Evolutionary conservation across 2,113 vertebrate species (phyloP).

Genomic region (Scytalopus superciliaris): DNA sequence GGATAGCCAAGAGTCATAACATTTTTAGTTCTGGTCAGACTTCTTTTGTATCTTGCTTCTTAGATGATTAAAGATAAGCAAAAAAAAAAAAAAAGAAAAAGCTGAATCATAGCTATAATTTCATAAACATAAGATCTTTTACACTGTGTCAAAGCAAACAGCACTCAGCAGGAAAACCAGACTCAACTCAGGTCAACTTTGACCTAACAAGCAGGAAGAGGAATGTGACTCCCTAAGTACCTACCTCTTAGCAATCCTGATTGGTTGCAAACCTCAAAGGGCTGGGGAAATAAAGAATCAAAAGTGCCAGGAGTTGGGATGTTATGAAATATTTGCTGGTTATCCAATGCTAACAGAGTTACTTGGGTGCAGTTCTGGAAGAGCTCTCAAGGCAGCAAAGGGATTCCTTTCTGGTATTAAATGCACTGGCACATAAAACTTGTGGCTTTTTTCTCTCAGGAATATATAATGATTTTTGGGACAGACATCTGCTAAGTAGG

Average conservation of each 20-base stretch:
- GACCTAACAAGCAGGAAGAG: neutral
- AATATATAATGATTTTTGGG: neutral
- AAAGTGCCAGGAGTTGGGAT: neutral
- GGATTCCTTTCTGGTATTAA: neutral
- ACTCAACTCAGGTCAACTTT: neutral
- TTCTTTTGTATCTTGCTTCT: neutral
- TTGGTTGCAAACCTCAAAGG: neutral
- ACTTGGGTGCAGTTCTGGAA: neutral
- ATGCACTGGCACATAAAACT: neutral
- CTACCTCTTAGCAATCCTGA: neutral
- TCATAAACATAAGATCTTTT: neutral
- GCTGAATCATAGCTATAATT: neutral
- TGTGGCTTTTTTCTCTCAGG: neutral
- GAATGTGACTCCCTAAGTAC: neutral
- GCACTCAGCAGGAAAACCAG: neutral
- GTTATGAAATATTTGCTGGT: neutral
- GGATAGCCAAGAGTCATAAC: neutral
- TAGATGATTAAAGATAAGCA: neutral
- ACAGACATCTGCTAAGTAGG: neutral
- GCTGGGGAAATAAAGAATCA: neutral
- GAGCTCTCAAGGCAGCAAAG: neutral
- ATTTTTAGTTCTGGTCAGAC: neutral
- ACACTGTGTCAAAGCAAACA: neutral
- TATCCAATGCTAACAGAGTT: neutral
- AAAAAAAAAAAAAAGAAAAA: neutral